Base-by-base conservation (phyloP, 2,797 vertebrate genomes). In the Semotilus atromaculatus region DNA sequence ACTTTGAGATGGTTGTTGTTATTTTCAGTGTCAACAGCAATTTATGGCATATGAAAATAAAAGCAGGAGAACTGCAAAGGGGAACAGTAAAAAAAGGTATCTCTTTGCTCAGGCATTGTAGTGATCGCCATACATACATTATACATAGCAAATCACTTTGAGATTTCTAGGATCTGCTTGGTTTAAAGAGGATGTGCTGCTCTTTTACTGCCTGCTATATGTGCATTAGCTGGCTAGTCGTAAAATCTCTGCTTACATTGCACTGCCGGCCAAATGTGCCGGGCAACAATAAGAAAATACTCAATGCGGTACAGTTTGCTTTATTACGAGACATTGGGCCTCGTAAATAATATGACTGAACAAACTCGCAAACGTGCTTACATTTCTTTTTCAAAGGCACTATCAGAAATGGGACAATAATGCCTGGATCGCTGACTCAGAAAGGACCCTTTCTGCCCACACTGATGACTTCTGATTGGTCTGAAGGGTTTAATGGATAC, bases 221-320 rank as follows among this genome's bases (percentile, higher is more conserved):
- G 80, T 88, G 85, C 87, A 87, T 89, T 89, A 88, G 83, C 72
- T 48, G 36, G 23, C 26, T 21, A 66, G 73, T 85, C 82, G 73
- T 88, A 87, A 89, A 89, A 88, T 88, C 73, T 85, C 73, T 88
- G 88, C 88, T 88, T 85, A 85, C 85, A 53, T 68, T 81, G 85
- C 88, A 86, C 34, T 58, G 66, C 79, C 40, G 48, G n/a, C 80
- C 73, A 64, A 66, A 60, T 53, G 60, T 80, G 55, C 85, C 72
- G 80, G 76, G 82, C 80, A 60, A 77, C 83, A 85, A 73, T 48
- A 83, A 73, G 80, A 80, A 75, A 51, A 60, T 48, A 79, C 53
- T 83, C 34, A 9, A 34, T 31, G 36, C n/a, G 21, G 40, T 62
- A 14, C n/a, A 68, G 68, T 26, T 81, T 23, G 36, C 53, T 45